phyloP scores from a whole-genome alignment of 2,797 vertebrate species.

The Rhabdophis nuchalis region DNA sequence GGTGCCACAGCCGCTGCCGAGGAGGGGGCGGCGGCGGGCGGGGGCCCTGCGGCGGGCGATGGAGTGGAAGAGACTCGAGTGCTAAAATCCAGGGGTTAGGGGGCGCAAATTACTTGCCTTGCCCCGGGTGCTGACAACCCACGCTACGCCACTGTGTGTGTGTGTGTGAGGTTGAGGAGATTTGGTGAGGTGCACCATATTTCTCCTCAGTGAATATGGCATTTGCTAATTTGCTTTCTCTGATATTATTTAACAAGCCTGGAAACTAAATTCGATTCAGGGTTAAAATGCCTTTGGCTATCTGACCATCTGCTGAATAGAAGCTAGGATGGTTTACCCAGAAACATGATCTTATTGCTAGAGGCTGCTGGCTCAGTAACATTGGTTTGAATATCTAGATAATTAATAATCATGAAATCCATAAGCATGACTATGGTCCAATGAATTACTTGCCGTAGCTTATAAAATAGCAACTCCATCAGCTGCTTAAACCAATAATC shows the following conservation, averaged over 20 bases:
- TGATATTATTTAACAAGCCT: not conserved
- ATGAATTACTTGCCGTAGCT: not conserved
- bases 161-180: not conserved
- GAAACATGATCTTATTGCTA: not conserved
- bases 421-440: not conserved
- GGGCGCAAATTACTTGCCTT: too few species aligned
- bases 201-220: not conserved
- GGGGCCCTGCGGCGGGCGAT: too few species aligned
- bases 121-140: too few species aligned
- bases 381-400: not conserved
- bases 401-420: not conserved
- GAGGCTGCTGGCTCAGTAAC: not conserved
- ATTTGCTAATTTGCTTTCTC: not conserved
- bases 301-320: not conserved
- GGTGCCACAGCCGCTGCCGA: too few species aligned
- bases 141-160: too few species aligned
- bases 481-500: not conserved
- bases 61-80: too few species aligned
- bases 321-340: not conserved
- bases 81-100: too few species aligned
- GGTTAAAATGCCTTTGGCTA: not conserved
- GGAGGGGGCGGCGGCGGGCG: too few species aligned
- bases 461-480: not conserved
- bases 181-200: not conserved
- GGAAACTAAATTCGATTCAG: not conserved